phyloP scores from a whole-genome alignment of 2,888 invertebrate genomes.

The Orthonevra nobilis region DNA sequence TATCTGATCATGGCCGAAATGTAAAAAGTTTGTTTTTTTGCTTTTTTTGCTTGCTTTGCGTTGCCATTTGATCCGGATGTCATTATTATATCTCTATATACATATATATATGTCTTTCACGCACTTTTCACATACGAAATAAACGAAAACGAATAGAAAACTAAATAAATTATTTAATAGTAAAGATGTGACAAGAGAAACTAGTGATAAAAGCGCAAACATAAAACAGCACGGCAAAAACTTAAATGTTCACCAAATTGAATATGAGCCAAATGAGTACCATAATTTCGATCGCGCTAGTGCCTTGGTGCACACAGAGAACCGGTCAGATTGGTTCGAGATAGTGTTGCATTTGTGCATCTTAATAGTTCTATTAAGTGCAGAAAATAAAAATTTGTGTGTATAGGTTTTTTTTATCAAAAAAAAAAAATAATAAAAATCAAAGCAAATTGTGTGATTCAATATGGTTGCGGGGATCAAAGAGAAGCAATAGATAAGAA shows the following conservation, averaged over 20 bases:
- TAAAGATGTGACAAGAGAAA: conserved; percentile 35
- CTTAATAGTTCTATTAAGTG: conserved; percentile 42
- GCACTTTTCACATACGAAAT: conserved; percentile 4
- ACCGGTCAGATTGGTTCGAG: conserved; percentile 67
- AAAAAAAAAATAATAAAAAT: conserved; percentile 13
- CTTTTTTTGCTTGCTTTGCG: no score
- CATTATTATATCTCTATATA: conserved; percentile 45
- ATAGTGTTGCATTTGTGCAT: no score
- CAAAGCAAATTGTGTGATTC: conserved; percentile 12
- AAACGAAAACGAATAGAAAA: conserved; percentile 2
- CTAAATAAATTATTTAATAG: conserved; percentile 12
- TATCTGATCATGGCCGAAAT: conserved; percentile 52
- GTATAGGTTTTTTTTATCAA: background rate
- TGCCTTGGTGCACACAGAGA: conserved; percentile 47
- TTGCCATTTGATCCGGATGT: conserved; percentile 64
- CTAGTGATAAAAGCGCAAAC: conserved; percentile 55
- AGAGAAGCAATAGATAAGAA: background rate
- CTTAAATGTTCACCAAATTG: conserved; percentile 52
- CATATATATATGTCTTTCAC: conserved; percentile 45
- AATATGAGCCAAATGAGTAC: conserved; percentile 64
- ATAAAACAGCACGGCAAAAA: conserved; percentile 55
- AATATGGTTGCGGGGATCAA: background rate
- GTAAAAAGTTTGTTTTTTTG: conserved; percentile 56
- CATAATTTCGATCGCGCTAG: conserved; percentile 46
- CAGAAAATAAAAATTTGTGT: conserved; percentile 16